phyloP scores from a whole-genome alignment of 1,140 invertebrate species.

The Brachionus plicatilis region DNA sequence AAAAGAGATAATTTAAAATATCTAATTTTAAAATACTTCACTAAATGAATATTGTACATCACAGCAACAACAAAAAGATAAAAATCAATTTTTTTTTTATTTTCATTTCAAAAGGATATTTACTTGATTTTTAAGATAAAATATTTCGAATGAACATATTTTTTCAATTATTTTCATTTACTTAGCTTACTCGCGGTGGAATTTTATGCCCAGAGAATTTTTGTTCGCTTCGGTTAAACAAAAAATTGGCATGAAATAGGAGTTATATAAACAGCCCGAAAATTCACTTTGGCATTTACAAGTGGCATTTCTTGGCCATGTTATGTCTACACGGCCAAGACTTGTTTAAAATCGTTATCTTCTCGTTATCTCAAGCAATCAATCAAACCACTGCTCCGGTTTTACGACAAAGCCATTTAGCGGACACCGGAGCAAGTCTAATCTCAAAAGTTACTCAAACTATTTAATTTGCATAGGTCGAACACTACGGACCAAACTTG shows the following conservation, averaged over 20 bases:
- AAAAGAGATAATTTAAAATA: background rate
- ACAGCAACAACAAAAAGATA: background rate
- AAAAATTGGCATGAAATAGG: background rate
- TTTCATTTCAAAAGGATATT: background rate
- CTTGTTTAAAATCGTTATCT: conserved; percentile 1
- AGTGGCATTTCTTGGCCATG: background rate
- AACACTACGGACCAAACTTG: background rate
- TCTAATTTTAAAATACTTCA: background rate
- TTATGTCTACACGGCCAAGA: background rate
- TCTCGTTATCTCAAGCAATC: background rate
- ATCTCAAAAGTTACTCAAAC: background rate
- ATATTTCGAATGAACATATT: background rate
- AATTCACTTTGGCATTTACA: background rate
- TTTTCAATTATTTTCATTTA: background rate
- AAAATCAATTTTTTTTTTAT: background rate
- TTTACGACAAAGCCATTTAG: background rate
- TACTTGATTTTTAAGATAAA: conserved; percentile 2
- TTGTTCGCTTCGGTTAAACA: background rate
- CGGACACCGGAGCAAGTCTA: background rate
- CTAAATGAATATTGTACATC: background rate
- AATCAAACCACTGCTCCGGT: background rate
- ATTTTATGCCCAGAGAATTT: background rate
- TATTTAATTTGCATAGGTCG: background rate
- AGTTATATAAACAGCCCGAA: background rate
- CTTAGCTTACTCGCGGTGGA: background rate